Base-by-base conservation (phyloP, 2,888 invertebrate species). In the Julus scandinavius region DNA sequence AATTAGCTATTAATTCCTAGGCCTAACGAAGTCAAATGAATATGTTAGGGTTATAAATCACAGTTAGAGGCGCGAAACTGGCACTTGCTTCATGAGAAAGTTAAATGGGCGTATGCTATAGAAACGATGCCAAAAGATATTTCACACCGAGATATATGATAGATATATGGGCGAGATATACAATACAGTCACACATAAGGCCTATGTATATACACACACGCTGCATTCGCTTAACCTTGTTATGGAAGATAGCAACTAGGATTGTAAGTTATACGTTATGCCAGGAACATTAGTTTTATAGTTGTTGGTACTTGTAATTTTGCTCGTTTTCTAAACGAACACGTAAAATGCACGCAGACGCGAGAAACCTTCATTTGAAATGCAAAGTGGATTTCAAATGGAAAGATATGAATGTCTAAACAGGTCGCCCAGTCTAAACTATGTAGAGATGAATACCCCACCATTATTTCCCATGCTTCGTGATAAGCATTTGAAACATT, bases 1-100 rank as follows among this genome's bases (percentile, higher is more conserved):
- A 63, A 63, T 63, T 63, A 63, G 63, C 63, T 63, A 63, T 63
- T 63, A 63, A 63, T 63, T 17, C n/a, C 63, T 63, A n/a, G 63
- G 63, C 63, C 63, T 63, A 63, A 63, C 63, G 63, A 63, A 63
- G 63, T 63, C 63, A 63, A 63, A 63, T 63, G 63, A 63, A 63
- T 63, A 63, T 63, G 63, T 63, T 63, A 63, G n/a, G n/a, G n/a
- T 63, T 17, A 63, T 63, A 63, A 63, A 63, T 63, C 63, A 63
- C n/a, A n/a, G 63, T 63, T 63, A 63, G n/a, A 63, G n/a, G 63
- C 63, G n/a, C 63, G 58, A 58, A 58, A 58, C 58, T 58, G 58
- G 58, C 58, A 15, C 58, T 58, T 1, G 63, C n/a, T 17, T 6
- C 17, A 63, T n/a, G 63, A 17, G n/a, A 17, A n/a, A 63, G 63